These are phyloP conservation scores for Adelphocoris suturalis DNA, from an alignment of 2,888 invertebrate species.

Conservation along the genomic window DNA sequence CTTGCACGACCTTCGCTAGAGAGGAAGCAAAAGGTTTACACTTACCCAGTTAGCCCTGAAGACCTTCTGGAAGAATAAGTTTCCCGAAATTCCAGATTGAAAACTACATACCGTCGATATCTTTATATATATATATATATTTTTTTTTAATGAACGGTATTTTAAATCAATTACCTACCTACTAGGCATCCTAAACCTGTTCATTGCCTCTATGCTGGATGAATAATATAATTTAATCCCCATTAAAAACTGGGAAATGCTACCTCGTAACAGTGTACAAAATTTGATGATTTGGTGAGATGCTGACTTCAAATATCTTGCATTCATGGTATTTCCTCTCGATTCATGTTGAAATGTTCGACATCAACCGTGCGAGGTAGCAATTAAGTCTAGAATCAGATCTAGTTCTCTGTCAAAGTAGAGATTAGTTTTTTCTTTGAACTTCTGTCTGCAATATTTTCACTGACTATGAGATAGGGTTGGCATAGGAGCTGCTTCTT, in stretches of 20 bases:
- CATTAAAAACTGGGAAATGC: not conserved
- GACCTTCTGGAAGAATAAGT: too few species aligned
- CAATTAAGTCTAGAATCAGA: not conserved
- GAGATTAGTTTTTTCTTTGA: slow-evolving; percentile 20
- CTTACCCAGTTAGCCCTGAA: too few species aligned
- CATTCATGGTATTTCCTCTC: too few species aligned
- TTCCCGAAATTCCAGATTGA: too few species aligned
- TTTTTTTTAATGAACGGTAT: too few species aligned
- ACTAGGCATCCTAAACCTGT: not conserved
- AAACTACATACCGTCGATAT: too few species aligned
- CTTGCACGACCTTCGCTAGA: too few species aligned
- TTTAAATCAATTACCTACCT: too few species aligned
- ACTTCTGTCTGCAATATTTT: slow-evolving; percentile 62
- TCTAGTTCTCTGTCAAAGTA: not conserved
- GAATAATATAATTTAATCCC: not conserved
- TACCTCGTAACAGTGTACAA: not conserved
- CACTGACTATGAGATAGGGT: slow-evolving; percentile 81
- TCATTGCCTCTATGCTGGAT: not conserved
- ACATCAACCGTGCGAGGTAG: not conserved
- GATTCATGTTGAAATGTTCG: not conserved
- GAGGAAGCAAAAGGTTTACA: too few species aligned
- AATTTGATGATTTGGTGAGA: not conserved
- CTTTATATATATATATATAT: too few species aligned
- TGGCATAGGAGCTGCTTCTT: slow-evolving; percentile 95
- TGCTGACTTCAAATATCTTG: not conserved